Evolutionary conservation across 2,888 invertebrate species (phyloP).

Genomic region (Polyploca ridens): DNA sequence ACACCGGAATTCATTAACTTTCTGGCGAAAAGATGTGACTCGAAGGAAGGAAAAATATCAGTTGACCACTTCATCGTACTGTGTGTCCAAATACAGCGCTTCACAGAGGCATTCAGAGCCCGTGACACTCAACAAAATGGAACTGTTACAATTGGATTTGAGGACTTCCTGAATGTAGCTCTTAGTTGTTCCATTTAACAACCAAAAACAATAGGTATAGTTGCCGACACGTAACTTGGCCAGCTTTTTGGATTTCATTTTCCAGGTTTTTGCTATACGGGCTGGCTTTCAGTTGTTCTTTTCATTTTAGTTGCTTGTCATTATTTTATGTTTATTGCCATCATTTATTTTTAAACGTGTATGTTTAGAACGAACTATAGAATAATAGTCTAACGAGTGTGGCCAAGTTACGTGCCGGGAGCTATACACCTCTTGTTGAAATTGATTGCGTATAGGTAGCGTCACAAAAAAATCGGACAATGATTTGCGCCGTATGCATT

Average conservation of each 20-base stretch:
- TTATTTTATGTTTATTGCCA: no score
- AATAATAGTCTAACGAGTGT: no score
- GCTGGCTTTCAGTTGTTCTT: no score
- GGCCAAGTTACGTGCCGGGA: no score
- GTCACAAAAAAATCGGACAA: neutral
- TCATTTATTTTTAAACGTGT: no score
- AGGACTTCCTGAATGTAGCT: conserved; percentile 95
- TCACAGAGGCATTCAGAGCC: conserved; percentile 93
- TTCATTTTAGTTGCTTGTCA: no score
- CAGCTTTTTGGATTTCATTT: no score
- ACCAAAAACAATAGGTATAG: neutral
- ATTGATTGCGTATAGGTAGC: neutral
- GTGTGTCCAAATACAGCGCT: conserved; percentile 94
- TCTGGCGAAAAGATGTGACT: conserved; percentile 88
- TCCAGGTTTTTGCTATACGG: no score
- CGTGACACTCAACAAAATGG: conserved; percentile 93
- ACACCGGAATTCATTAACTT: conserved; percentile 90
- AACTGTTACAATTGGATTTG: conserved; percentile 93
- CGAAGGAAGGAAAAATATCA: conserved; percentile 86
- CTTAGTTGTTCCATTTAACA: conserved; percentile 88
- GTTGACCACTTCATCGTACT: conserved; percentile 95
- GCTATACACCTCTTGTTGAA: neutral
- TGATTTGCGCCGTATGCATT: neutral
- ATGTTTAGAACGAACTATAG: no score
- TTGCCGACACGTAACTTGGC: no score